These are phyloP conservation scores for Trachops cirrhosus DNA, from an alignment of 2,797 vertebrate genomes.

Conservation along the genomic window DNA sequence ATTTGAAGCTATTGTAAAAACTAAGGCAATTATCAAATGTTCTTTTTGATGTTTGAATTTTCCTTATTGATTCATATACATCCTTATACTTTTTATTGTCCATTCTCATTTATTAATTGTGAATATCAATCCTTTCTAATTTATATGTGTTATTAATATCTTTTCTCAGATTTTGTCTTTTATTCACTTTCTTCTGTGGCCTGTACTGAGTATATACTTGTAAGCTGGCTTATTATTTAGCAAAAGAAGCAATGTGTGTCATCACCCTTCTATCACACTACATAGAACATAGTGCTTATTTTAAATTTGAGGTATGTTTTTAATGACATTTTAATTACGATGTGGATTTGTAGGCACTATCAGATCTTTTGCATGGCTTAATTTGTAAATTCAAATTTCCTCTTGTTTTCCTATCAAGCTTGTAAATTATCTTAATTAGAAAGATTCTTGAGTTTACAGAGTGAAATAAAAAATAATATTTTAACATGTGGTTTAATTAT, in stretches of 20 bases:
- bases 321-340: not conserved
- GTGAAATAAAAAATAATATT: not conserved
- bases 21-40: not conserved
- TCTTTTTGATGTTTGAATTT: not conserved
- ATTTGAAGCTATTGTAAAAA: not conserved
- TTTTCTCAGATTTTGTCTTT: not conserved
- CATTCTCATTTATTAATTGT: not conserved
- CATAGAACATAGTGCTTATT: not conserved
- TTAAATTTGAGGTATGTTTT: not conserved
- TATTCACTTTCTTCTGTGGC: not conserved
- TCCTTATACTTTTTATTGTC: not conserved
- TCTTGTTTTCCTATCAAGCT: not conserved
- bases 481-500: not conserved
- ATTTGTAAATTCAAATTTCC: not conserved
- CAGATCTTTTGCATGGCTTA: not conserved
- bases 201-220: no score
- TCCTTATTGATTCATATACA: no score
- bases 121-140: not conserved
- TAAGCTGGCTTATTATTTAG: not conserved
- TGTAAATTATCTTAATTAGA: not conserved
- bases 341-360: not conserved
- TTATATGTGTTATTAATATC: not conserved
- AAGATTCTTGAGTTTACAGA: not conserved
- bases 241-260: not conserved
- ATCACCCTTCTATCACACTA: not conserved